Evolutionary conservation across 1,140 invertebrate genomes (phyloP).

Genomic region (Aphaenogaster ashmeadi): DNA sequence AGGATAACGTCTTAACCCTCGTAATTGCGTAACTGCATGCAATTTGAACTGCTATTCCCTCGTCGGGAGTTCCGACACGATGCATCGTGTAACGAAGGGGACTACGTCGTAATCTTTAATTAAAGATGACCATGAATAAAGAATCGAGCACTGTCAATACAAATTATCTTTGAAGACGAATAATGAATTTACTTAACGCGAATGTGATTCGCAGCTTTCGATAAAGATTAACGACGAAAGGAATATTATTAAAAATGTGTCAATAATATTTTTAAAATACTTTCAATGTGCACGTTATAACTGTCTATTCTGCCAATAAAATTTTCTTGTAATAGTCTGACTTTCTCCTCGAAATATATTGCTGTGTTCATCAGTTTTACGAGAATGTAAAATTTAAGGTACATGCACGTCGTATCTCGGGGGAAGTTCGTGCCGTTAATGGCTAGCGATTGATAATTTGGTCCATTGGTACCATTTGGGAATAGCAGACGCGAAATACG

Average conservation of each 20-base stretch:
- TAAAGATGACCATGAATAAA: conserved; percentile 29
- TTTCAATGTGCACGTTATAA: not conserved
- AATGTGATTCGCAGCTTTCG: no score
- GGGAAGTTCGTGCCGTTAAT: conserved; percentile 61
- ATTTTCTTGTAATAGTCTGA: not conserved
- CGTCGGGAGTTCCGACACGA: not conserved
- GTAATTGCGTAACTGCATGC: conserved; percentile 69
- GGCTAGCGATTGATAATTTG: conserved; percentile 70
- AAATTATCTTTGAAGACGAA: not conserved
- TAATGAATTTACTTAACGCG: not conserved
- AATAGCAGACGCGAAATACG: conserved; percentile 53
- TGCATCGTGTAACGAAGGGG: conserved; percentile 28
- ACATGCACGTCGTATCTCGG: conserved; percentile 24
- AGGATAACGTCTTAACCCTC: conserved; percentile 71
- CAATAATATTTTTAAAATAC: not conserved
- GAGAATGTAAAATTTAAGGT: not conserved
- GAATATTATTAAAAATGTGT: not conserved
- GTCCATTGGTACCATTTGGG: conserved; percentile 42
- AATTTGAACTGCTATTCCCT: conserved; percentile 65
- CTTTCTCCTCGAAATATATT: not conserved
- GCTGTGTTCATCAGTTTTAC: not conserved
- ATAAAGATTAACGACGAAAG: not conserved
- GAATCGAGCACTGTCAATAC: not conserved
- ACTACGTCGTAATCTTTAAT: conserved; percentile 36
- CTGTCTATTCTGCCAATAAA: not conserved